A percentile compares a stretch with the other conserved stretches of the same genome.
phyloP scores from a whole-genome alignment of 2,888 invertebrate species.

The Muscina levida region DNA sequence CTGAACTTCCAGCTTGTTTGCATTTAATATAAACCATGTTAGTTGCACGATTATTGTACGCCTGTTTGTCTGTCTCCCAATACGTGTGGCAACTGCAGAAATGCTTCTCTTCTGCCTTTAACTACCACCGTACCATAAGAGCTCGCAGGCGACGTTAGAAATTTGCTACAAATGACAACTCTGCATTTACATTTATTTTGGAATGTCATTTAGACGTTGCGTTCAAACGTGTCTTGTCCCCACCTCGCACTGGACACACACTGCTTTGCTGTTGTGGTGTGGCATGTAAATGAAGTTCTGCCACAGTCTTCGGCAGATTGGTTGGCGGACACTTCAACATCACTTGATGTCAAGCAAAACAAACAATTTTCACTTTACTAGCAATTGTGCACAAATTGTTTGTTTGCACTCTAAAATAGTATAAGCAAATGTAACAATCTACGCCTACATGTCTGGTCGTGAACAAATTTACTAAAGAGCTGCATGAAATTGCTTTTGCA shows the following conservation, averaged over 20 bases:
- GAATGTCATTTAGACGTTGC: conserved; percentile 32
- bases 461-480: conserved; percentile 44
- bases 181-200: conserved; percentile 17
- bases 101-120: background rate
- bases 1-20: background rate
- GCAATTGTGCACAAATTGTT: conserved; percentile 46
- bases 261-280: conserved; percentile 20
- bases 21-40: conserved; percentile 39
- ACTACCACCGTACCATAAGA: background rate
- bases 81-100: conserved; percentile 19
- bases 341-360: conserved; percentile 44
- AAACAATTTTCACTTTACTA: conserved; percentile 20
- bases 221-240: background rate
- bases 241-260: conserved; percentile 1
- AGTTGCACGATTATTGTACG: conserved; percentile 3
- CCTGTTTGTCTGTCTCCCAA: background rate
- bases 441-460: conserved; percentile 48
- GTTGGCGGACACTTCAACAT: conserved; percentile 25
- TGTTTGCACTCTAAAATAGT: conserved; percentile 24
- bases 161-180: conserved; percentile 46
- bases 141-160: conserved; percentile 19
- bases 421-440: conserved; percentile 23
- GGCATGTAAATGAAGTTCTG: conserved; percentile 42
- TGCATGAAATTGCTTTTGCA: conserved; percentile 56
- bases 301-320: conserved; percentile 4